A percentile compares a stretch with the other conserved stretches of the same genome.
Evolutionary conservation across 2,888 invertebrate genomes (phyloP).

Genomic region (Eurytoma californica): DNA sequence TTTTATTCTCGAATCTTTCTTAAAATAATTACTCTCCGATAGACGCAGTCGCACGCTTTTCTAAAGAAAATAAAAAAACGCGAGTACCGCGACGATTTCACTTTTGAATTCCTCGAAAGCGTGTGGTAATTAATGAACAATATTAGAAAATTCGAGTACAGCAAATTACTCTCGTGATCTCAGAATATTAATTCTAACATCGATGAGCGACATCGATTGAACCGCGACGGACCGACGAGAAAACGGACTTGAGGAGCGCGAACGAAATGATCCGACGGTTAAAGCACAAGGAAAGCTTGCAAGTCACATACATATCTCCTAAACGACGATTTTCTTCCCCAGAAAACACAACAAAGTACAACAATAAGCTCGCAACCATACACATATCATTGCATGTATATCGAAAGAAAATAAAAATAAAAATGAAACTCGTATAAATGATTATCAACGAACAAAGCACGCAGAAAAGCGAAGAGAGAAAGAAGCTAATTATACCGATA

Average conservation of each 20-base stretch:
- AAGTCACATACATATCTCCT: constrained; percentile 11
- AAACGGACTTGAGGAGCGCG: neutral
- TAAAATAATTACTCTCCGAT: too few relatives aligned
- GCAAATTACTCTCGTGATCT: constrained; percentile 23
- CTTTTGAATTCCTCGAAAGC: constrained; percentile 27
- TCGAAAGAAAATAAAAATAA: neutral
- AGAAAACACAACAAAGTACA: constrained; percentile 43
- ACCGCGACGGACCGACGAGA: neutral
- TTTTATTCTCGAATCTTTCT: too few relatives aligned
- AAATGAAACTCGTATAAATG: constrained; percentile 5
- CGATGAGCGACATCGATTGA: constrained; percentile 13
- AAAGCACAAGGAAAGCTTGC: neutral
- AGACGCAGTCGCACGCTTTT: too few relatives aligned
- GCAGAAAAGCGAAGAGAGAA: constrained; percentile 12
- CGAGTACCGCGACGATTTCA: neutral
- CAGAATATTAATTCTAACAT: constrained; percentile 29
- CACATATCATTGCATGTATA: constrained; percentile 54
- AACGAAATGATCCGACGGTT: neutral
- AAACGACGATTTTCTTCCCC: constrained; percentile 30
- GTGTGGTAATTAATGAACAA: neutral
- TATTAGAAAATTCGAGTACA: constrained; percentile 13
- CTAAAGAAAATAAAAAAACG: neutral
- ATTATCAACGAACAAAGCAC: constrained; percentile 39
- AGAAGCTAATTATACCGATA: constrained; percentile 21
- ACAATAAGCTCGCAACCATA: constrained; percentile 47